Conservation (phyloP, 2,113 vertebrate species). For the Tragelaphus buxtoni region DNA sequence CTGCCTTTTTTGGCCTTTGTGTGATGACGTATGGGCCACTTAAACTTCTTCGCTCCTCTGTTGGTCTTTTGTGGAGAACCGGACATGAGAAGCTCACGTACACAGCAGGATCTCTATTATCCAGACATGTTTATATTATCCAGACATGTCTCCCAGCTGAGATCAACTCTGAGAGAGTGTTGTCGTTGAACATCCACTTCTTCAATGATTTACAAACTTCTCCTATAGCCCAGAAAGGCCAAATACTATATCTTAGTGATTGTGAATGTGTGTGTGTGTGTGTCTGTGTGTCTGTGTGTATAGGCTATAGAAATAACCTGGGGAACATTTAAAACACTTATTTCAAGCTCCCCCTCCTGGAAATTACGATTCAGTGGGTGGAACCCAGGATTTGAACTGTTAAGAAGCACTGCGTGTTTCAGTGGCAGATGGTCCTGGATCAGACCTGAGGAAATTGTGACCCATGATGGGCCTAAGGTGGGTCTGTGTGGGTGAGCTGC, state of each 20-base stretch:
- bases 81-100: not conserved
- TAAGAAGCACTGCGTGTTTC: not conserved
- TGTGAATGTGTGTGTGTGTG: not conserved
- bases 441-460: not conserved
- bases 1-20: not conserved
- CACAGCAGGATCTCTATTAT: not conserved
- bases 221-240: not conserved
- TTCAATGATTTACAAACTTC: slow-evolving; percentile 6
- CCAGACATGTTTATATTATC: not conserved
- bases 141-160: not conserved
- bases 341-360: not conserved
- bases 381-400: not conserved
- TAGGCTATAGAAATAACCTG: not conserved
- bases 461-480: not conserved
- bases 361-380: not conserved
- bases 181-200: not conserved
- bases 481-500: not conserved
- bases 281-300: no score
- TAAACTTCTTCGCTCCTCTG: not conserved
- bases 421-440: not conserved
- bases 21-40: not conserved
- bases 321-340: not conserved
- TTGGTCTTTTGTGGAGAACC: not conserved
- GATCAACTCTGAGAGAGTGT: not conserved
- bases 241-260: not conserved